A percentile compares a stretch with the other conserved stretches of the same genome.
phyloP scores from a whole-genome alignment of 2,113 vertebrate genomes.

The Macrotus californicus region DNA sequence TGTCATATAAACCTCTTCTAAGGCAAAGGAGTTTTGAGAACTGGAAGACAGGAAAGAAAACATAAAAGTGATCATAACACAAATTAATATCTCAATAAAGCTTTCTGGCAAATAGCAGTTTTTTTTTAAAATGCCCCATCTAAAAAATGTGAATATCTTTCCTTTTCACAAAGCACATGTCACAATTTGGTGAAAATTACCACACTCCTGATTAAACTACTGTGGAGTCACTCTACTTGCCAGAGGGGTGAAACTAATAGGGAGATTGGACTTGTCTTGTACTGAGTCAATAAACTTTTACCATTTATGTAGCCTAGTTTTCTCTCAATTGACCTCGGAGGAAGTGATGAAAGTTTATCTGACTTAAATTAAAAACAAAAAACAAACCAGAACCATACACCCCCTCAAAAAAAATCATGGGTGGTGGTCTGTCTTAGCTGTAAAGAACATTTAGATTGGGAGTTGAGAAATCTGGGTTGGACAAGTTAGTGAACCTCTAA shows the following conservation, averaged over 20 bases:
- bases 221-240: neutral
- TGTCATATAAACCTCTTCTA: neutral
- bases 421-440: neutral
- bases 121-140: neutral
- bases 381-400: neutral
- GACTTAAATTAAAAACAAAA: constrained; percentile 21
- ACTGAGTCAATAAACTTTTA: neutral
- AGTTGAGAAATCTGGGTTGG: neutral
- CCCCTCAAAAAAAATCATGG: neutral
- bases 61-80: neutral
- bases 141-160: neutral
- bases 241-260: neutral
- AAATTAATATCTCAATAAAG: constrained; percentile 16
- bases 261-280: neutral
- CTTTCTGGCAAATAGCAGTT: neutral
- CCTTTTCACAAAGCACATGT: neutral
- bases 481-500: neutral
- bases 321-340: neutral
- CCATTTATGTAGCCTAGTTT: neutral
- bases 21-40: neutral
- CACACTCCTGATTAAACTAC: neutral
- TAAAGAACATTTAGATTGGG: neutral
- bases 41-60: constrained; percentile 2
- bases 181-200: neutral
- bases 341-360: neutral